phyloP scores from a whole-genome alignment of 2,888 invertebrate species.

The Leptinotarsa rubiginosa region DNA sequence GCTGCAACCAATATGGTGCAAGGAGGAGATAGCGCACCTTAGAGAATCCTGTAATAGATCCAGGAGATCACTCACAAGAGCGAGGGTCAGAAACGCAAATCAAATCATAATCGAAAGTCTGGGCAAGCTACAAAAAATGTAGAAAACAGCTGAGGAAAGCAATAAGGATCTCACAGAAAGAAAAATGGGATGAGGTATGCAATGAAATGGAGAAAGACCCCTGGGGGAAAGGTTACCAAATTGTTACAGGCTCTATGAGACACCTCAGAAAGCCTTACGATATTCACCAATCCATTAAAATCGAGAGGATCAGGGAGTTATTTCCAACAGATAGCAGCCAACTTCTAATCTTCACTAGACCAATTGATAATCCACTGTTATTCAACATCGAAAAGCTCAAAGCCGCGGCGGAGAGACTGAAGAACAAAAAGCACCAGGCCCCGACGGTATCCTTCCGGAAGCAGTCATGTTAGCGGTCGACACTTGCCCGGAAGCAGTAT shows the following conservation, averaged over 20 bases:
- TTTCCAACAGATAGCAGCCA: slow-evolving; percentile 14
- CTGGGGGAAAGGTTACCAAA: background rate
- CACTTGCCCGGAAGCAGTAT: background rate
- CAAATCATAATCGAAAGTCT: background rate
- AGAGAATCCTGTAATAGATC: background rate
- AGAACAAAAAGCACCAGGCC: slow-evolving; percentile 15
- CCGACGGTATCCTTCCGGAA: background rate
- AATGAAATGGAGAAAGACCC: background rate
- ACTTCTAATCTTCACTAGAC: no score
- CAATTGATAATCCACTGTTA: background rate
- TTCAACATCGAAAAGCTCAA: background rate
- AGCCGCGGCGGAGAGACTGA: background rate
- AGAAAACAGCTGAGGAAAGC: background rate
- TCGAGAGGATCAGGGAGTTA: slow-evolving; percentile 8
- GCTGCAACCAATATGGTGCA: slow-evolving; percentile 20
- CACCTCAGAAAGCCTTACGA: slow-evolving; percentile 11
- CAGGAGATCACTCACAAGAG: background rate
- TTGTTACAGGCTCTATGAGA: slow-evolving; percentile 8
- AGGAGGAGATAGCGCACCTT: background rate
- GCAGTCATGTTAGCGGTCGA: background rate
- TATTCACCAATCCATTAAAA: background rate
- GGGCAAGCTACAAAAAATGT: background rate
- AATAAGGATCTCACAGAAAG: background rate
- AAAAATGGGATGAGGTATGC: slow-evolving; percentile 7
- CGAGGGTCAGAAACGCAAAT: background rate